Evolutionary conservation across 2,113 vertebrate species (phyloP).

Genomic region (Lepidothrix coronata): DNA sequence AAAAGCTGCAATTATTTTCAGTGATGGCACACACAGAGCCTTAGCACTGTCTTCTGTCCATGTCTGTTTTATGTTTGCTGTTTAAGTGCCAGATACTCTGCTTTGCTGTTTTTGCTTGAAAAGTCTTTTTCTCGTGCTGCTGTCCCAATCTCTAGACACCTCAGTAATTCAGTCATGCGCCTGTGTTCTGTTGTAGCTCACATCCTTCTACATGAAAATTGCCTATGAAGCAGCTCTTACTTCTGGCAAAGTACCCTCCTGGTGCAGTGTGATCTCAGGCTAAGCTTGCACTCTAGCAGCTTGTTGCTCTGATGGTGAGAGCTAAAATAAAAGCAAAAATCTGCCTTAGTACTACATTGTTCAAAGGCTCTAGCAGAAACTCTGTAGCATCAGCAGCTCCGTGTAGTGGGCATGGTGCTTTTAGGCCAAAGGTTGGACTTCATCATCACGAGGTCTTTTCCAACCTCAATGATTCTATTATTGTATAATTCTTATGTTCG

Average conservation of each 20-base stretch:
- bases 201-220: not conserved
- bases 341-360: not conserved
- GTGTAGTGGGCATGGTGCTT: not conserved
- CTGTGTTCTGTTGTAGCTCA: not conserved
- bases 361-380: not conserved
- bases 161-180: not conserved
- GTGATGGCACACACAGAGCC: not conserved
- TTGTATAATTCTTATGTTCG: not conserved
- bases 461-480: not conserved
- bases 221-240: not conserved
- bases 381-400: not conserved
- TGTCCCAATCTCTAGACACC: not conserved
- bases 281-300: not conserved
- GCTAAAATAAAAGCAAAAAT: not conserved
- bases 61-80: not conserved
- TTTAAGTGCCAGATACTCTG: not conserved
- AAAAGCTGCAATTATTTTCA: not conserved
- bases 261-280: not conserved
- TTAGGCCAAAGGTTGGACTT: not conserved
- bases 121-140: not conserved
- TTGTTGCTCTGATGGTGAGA: not conserved
- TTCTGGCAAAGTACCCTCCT: not conserved
- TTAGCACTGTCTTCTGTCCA: not conserved
- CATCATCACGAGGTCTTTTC: not conserved
- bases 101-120: not conserved